These are phyloP conservation scores for Cryptoprocta ferox DNA, from an alignment of 2,797 vertebrate genomes.

Conservation along the genomic window DNA sequence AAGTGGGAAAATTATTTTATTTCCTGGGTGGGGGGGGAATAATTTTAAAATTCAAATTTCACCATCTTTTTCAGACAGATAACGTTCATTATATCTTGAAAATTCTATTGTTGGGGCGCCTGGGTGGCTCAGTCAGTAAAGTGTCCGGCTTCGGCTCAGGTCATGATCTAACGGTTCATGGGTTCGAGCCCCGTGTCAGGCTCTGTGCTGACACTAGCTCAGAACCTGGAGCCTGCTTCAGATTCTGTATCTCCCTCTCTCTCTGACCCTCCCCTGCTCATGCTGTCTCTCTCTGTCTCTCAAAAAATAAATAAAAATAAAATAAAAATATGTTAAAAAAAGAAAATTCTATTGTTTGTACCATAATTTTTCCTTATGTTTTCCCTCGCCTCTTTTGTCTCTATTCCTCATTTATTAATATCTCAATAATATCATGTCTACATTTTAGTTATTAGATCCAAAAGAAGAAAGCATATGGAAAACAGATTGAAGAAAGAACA, in stretches of 20 bases:
- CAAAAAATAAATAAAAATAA: no score
- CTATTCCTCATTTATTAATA: neutral
- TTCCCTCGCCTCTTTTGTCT: neutral
- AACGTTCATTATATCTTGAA: neutral
- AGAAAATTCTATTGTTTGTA: neutral
- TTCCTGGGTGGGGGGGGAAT: neutral
- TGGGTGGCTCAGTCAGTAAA: no score
- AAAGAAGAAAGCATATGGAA: slow-evolving; percentile 53
- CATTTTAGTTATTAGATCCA: slow-evolving; percentile 70
- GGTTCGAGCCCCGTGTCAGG: no score
- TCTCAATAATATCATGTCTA: neutral
- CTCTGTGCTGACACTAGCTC: no score
- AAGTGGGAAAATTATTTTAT: slow-evolving; percentile 8
- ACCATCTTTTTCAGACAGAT: neutral
- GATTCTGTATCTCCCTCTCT: no score
- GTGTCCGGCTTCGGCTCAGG: no score
- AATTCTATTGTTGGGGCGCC: neutral
- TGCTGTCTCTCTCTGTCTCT: no score
- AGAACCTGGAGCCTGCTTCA: no score
- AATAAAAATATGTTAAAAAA: no score
- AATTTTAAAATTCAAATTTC: slow-evolving; percentile 8
- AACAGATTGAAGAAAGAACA: neutral
- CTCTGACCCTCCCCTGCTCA: no score
- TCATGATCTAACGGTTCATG: no score
- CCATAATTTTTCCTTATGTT: neutral